Evolutionary conservation across 2,113 vertebrate genomes (phyloP).

Genomic region (Eolophus roseicapilla): DNA sequence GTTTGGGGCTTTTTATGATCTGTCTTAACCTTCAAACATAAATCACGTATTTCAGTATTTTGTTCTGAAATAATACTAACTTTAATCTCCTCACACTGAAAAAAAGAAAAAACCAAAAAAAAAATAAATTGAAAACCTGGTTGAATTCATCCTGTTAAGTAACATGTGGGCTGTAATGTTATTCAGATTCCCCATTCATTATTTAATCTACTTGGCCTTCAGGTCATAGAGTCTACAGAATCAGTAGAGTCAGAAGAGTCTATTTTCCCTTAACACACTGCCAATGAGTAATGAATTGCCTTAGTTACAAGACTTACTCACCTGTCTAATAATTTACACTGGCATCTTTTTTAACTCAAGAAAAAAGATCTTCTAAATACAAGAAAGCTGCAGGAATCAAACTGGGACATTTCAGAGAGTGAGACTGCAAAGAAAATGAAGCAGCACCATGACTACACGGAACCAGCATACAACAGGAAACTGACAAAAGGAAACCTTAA

Average conservation of each 20-base stretch:
- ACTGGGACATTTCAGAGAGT: not conserved
- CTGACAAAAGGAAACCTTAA: not conserved
- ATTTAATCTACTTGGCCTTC: not conserved
- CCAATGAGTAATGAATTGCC: not conserved
- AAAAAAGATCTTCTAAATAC: not conserved
- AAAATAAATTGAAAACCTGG: not conserved
- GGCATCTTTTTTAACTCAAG: not conserved
- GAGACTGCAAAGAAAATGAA: not conserved
- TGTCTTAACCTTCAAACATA: not conserved
- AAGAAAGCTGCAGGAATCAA: not conserved
- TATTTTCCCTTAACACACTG: not conserved
- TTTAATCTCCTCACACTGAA: not conserved
- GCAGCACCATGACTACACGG: not conserved
- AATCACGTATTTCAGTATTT: not conserved
- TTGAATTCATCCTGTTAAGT: not conserved
- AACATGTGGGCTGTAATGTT: not conserved
- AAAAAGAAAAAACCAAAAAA: not conserved
- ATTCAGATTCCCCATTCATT: not conserved
- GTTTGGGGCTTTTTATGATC: rapidly evolving
- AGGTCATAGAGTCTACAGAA: not conserved
- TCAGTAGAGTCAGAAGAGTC: not conserved
- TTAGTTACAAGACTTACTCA: not conserved
- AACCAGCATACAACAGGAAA: not conserved
- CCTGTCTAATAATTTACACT: not conserved
- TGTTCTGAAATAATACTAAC: not conserved